Percentiles rank a stretch among this genome's conserved stretches.
Evolutionary conservation across 2,797 vertebrate species (phyloP).

Genomic region (Chrysocyon brachyurus): DNA sequence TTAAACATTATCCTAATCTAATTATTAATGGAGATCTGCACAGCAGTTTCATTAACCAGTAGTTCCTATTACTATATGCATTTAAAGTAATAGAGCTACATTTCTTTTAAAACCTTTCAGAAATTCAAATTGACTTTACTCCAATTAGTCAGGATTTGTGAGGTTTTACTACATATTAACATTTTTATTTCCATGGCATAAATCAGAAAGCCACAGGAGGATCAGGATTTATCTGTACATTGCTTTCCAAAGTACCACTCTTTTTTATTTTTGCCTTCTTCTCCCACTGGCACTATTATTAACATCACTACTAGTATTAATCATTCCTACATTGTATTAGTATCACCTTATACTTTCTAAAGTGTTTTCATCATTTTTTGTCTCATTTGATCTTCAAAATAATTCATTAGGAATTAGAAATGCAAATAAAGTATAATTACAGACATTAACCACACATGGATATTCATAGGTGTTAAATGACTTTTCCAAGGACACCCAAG

Average conservation of each 20-base stretch:
- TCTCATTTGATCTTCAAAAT: constrained; percentile 19
- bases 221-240: background rate
- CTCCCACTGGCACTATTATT: background rate
- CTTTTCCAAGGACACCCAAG: background rate
- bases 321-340: background rate
- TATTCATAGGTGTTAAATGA: background rate
- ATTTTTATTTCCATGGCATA: background rate
- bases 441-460: background rate
- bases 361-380: background rate
- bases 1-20: background rate
- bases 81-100: constrained; percentile 17
- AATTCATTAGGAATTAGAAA: background rate
- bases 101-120: constrained; percentile 11
- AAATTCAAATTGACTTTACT: constrained; percentile 57
- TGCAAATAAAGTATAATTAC: background rate
- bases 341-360: background rate
- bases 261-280: background rate
- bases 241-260: background rate
- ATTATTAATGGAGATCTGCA: background rate
- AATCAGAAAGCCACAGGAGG: background rate
- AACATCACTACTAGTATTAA: background rate
- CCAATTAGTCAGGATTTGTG: constrained; percentile 32
- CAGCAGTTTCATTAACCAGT: background rate
- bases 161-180: constrained; percentile 11
- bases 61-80: background rate